Percentiles rank a stretch among this genome's conserved stretches.
Conservation (phyloP, 2,113 vertebrate species). For the Ophthalmotilapia sp. region DNA sequence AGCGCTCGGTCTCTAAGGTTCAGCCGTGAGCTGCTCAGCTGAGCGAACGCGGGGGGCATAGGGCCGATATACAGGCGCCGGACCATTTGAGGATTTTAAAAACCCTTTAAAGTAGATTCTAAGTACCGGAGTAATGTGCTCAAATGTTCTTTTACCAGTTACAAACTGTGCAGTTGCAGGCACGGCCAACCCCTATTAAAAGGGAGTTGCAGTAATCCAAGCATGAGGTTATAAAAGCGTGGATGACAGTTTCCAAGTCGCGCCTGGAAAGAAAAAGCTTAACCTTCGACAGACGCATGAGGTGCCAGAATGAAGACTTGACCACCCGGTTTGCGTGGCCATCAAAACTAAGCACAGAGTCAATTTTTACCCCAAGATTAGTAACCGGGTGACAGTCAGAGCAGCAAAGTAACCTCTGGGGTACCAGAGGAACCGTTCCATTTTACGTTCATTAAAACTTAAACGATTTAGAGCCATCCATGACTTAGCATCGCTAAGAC, state of each 20-base stretch:
- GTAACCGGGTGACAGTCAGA: not conserved
- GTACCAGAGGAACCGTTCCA: not conserved
- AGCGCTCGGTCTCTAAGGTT: not conserved
- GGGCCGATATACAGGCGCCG: not conserved
- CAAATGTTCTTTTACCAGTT: not conserved
- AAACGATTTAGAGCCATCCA: not conserved
- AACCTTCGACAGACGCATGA: not conserved
- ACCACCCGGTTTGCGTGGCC: not conserved
- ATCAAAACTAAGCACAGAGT: not conserved
- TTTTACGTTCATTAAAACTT: not conserved
- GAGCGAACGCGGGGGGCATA: fast-evolving
- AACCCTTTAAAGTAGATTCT: not conserved
- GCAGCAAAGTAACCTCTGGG: not conserved
- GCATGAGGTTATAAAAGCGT: not conserved
- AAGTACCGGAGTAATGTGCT: not conserved
- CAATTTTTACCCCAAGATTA: not conserved
- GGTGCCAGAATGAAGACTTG: not conserved
- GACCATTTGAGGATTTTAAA: not conserved
- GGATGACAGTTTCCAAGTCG: not conserved
- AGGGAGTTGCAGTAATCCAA: not conserved
- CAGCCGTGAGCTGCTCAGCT: not conserved
- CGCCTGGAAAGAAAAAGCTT: not conserved
- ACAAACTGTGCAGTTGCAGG: not conserved
- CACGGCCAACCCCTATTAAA: not conserved
- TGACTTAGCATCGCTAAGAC: not conserved